Base-by-base conservation (phyloP, 2,797 vertebrate species). In the Pogonophryne albipinna region DNA sequence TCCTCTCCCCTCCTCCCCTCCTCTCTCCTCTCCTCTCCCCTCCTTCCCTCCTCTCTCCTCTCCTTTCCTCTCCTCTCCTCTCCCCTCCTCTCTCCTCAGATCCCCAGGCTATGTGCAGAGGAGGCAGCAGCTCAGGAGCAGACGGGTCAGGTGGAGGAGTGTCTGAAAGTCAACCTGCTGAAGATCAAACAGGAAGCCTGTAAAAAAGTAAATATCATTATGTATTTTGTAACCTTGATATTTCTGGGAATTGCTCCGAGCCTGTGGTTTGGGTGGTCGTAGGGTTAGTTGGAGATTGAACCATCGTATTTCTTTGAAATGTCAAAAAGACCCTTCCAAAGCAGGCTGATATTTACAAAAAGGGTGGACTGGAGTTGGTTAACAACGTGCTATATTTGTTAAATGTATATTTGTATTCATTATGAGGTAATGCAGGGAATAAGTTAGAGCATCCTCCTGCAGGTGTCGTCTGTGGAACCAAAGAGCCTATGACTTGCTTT, bases 91-190 rank as follows among this genome's bases (percentile, higher is more conserved):
- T 41, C n/a, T 27, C 56, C 63, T 11, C 67, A 99, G 98, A 99
- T 99, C 87, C 95, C 96, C 60, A 95, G 60, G 38, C 87, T 99
- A 17, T 99, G 98, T 87, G 96, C 96, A 0, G 98, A 99, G 85
- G 98, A 99, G 90, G 98, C 97, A 3, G 98, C 98, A 3, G 98
- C 97, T 69, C 98, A 99, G 87, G 98, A 99, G 81, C 98, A 99
- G 91, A 98, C 97, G 0, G 98, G 98, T 55, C 98, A 99, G 86
- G 98, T 99, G 23, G 98, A 99, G 66, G 98, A 99, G 76, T 99
- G 98, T 89, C 94, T 99, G 70, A 99, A 99, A 85, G 95, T 97
- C 66, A 99, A 99, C 89, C 92, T 99, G 79, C 95, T 99, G 44
- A 99, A 98, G 89, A 96, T 99, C 88, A 97, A 95, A 86, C 94